These are phyloP conservation scores for Bos indicus DNA, from an alignment of 2,113 vertebrate species.

Conservation along the genomic window DNA sequence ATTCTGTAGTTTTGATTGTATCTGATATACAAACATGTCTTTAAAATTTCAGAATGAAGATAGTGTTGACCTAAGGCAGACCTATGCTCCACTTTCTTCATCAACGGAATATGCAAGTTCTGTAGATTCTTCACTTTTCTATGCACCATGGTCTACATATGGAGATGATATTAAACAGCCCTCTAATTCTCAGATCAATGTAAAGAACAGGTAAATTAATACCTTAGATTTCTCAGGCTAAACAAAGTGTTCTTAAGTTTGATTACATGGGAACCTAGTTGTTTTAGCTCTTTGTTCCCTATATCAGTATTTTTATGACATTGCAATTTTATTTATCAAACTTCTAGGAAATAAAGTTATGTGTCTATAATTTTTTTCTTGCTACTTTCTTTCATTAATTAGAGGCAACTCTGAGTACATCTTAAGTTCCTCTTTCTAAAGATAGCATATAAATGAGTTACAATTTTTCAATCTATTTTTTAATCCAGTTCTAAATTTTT, in stretches of 20 bases:
- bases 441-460: slow-evolving; percentile 14
- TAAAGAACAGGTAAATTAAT: slow-evolving; percentile 80
- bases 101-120: slow-evolving; percentile 76
- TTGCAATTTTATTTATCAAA: slow-evolving; percentile 22
- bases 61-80: slow-evolving; percentile 77
- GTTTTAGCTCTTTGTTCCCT: neutral
- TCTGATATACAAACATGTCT: slow-evolving; percentile 39
- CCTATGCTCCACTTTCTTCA: slow-evolving; percentile 77
- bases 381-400: neutral
- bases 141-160: slow-evolving; percentile 77
- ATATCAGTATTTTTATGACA: slow-evolving; percentile 28
- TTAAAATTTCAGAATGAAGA: slow-evolving; percentile 82
- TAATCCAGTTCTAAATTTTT: slow-evolving; percentile 39
- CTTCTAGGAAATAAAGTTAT: slow-evolving; percentile 28
- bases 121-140: slow-evolving; percentile 79
- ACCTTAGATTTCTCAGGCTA: slow-evolving; percentile 17
- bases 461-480: slow-evolving; percentile 21
- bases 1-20: neutral
- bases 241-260: slow-evolving; percentile 35
- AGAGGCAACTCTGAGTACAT: neutral
- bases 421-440: slow-evolving; percentile 43
- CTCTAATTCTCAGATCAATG: slow-evolving; percentile 74
- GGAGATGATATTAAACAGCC: slow-evolving; percentile 80
- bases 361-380: slow-evolving; percentile 31
- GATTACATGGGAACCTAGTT: slow-evolving; percentile 9